Evolutionary conservation across 2,888 invertebrate genomes (phyloP).

Genomic region (Acronicta psi): DNA sequence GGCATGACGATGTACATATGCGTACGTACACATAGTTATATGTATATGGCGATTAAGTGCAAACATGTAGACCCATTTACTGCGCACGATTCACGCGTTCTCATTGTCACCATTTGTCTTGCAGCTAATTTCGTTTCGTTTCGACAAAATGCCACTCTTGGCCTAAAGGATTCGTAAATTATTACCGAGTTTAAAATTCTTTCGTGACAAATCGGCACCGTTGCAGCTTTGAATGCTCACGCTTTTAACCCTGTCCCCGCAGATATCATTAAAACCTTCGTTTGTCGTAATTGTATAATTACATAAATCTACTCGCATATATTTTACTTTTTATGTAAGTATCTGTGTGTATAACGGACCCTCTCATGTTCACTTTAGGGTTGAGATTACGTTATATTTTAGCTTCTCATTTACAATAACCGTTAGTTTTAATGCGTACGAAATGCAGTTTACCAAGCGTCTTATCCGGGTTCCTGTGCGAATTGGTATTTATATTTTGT

Average conservation of each 20-base stretch:
- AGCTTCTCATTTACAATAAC: conserved; percentile 28
- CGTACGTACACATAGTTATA: conserved; percentile 14
- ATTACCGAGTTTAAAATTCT: conserved; percentile 51
- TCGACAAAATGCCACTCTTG: conserved; percentile 32
- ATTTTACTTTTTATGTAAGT: conserved; percentile 20
- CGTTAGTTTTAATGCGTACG: conserved; percentile 17
- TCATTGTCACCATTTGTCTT: conserved; percentile 56
- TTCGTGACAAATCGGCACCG: conserved; percentile 42
- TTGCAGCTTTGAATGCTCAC: conserved; percentile 21
- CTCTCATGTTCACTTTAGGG: conserved; percentile 18
- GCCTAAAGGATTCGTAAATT: conserved; percentile 47
- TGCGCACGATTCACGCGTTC: conserved; percentile 35
- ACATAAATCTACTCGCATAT: conserved; percentile 22
- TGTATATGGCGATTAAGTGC: conserved; percentile 29
- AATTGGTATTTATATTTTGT: neutral
- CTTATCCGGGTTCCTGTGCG: neutral
- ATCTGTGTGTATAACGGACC: conserved; percentile 8
- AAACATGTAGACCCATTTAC: conserved; percentile 28
- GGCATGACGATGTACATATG: conserved; percentile 15
- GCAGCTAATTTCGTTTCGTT: conserved; percentile 58
- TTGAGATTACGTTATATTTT: conserved; percentile 24
- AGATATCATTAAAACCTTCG: conserved; percentile 25
- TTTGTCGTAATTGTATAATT: conserved; percentile 42
- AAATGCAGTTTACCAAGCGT: conserved; percentile 7
- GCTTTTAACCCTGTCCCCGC: conserved; percentile 19